Base-by-base conservation (phyloP, 2,888 invertebrate species). In the Eupsilia transversa region DNA sequence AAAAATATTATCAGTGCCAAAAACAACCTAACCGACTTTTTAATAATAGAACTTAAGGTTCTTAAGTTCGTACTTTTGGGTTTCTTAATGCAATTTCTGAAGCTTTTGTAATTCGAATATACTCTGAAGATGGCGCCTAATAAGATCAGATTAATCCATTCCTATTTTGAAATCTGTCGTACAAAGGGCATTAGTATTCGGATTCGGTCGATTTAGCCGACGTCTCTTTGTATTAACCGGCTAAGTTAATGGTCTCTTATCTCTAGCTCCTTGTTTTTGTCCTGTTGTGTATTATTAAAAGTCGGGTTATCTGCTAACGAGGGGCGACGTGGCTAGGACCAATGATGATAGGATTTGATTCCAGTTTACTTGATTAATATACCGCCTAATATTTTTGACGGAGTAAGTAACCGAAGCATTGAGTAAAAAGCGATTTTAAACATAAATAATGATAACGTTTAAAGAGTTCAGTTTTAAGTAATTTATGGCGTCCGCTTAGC, bases 191-290 rank as follows among this genome's bases (percentile, higher is more conserved):
- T 86, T 87, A 84, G 75, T 80, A 80, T 82, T 84, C 83, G 81
- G 82, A 84, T 89, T 88, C 91, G 89, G 89, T 91, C 91, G 87
- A 93, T 94, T 93, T 93, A 92, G 91, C 92, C 90, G 83, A 79
- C 86, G 94, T 94, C 94, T 90, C 89, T 86, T 92, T 90, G 91
- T 93, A 94, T 95, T 95, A 94, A 92, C 91, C 90, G 88, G 89
- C 90, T 87, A 92, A 94, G 93, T 95, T 95, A 95, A 95, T 94
- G 94, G 90, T 89, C 27, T 78, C 90, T 94, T 96, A 95, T 96
- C 96, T 90, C 52, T 72, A 81, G 90, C 91, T 91, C 77, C 91
- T 92, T 91, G 90, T 91, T 92, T 90, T 93, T 93, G 92, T 94
- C 93, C 92, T 91, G 90, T 92, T 90, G 90, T 92, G 86, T 90